Conservation (phyloP, 2,888 invertebrate genomes). For the Nasonia oneida region DNA sequence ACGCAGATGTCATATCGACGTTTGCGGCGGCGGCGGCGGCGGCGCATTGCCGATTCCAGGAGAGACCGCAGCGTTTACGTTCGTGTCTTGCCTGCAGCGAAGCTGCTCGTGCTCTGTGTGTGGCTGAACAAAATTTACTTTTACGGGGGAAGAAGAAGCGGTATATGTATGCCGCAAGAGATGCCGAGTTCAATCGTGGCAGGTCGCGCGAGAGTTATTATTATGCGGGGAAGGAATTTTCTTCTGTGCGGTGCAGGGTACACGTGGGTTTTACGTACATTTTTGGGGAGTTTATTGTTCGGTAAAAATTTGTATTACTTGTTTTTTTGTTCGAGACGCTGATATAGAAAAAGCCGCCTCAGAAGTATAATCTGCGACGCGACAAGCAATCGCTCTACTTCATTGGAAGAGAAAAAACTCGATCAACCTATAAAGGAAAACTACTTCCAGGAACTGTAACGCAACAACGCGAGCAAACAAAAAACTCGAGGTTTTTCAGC, state of each 20-base stretch:
- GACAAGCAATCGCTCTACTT: not conserved
- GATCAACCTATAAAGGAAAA: not conserved
- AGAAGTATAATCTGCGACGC: not conserved
- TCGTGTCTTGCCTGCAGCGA: slow-evolving; percentile 5
- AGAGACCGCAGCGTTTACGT: slow-evolving; percentile 31
- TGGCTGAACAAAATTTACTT: slow-evolving; percentile 25
- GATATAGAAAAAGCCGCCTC: too few relatives aligned
- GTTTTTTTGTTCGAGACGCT: too few relatives aligned
- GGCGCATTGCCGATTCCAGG: slow-evolving; percentile 57
- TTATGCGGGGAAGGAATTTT: not conserved
- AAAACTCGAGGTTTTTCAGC: not conserved
- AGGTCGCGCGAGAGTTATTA: not conserved
- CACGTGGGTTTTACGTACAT: not conserved
- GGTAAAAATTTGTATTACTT: too few relatives aligned
- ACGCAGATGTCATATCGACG: slow-evolving; percentile 66
- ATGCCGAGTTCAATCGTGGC: not conserved
- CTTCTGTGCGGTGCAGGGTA: too few relatives aligned
- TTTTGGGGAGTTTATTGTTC: not conserved
- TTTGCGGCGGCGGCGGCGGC: slow-evolving; percentile 10
- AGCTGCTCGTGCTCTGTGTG: not conserved
- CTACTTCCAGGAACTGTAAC: not conserved
- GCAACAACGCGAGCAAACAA: not conserved
- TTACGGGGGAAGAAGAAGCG: not conserved
- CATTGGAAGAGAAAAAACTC: not conserved
- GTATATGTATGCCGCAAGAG: too few relatives aligned